phyloP scores from a whole-genome alignment of 2,888 invertebrate genomes.

The Pristionchus exspectatus region DNA sequence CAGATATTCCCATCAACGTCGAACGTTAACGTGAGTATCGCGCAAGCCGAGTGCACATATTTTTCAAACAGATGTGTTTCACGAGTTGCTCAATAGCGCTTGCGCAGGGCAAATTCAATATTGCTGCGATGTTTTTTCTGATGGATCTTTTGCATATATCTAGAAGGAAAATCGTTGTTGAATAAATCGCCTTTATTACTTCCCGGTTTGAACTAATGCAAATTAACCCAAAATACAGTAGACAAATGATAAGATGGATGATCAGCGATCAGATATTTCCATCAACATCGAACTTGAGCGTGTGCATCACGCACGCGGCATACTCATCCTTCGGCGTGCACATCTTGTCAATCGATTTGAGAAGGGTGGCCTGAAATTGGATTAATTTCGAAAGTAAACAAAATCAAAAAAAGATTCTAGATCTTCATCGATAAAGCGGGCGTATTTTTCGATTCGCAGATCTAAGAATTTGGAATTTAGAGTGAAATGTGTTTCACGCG shows the following conservation, averaged over 20 bases:
- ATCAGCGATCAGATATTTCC: conserved; percentile 51
- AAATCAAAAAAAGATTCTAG: background rate
- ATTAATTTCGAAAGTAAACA: no score
- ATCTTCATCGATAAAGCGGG: no score
- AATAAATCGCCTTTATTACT: background rate
- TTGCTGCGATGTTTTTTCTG: no score
- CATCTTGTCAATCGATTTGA: conserved; percentile 68
- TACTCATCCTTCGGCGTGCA: conserved; percentile 72
- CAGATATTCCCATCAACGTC: conserved; percentile 63
- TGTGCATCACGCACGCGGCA: conserved; percentile 74
- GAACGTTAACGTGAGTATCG: conserved; percentile 74
- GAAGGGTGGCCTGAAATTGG: conserved; percentile 62
- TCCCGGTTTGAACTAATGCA: no score
- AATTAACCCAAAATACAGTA: background rate
- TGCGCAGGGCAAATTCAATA: no score
- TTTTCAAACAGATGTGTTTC: background rate
- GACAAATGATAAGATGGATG: no score
- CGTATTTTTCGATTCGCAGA: no score
- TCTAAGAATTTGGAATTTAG: no score
- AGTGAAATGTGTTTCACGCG: no score
- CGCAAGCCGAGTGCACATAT: conserved; percentile 73
- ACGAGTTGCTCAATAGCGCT: background rate
- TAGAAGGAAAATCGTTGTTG: no score
- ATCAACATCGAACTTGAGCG: conserved; percentile 74
- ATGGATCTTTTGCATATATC: no score